A percentile compares a stretch with the other conserved stretches of the same genome.
Evolutionary conservation across 2,888 invertebrate genomes (phyloP).

Genomic region (Amblyjoppa fuscipennis): DNA sequence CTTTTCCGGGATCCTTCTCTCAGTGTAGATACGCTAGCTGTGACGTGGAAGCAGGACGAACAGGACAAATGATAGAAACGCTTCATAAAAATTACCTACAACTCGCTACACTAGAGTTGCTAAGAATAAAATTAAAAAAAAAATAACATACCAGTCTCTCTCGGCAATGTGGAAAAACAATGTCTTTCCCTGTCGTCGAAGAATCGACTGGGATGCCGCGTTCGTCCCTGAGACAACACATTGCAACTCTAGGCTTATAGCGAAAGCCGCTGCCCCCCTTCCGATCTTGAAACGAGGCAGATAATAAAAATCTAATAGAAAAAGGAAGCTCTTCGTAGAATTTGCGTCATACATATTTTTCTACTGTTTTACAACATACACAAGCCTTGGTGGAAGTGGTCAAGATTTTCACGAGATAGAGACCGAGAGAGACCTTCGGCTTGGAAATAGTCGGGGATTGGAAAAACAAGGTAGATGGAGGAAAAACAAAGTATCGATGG

Average conservation of each 20-base stretch:
- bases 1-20: no score
- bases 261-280: conserved; percentile 38
- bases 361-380: conserved; percentile 24
- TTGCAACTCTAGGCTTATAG: conserved; percentile 41
- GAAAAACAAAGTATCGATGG: conserved; percentile 21
- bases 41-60: background rate
- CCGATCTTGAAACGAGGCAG: background rate
- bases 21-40: background rate
- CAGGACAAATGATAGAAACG: conserved; percentile 19
- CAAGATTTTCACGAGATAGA: conserved; percentile 21
- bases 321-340: conserved; percentile 29
- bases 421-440: background rate
- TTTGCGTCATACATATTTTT: conserved; percentile 55
- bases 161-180: conserved; percentile 6
- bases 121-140: background rate
- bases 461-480: conserved; percentile 15
- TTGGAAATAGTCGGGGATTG: conserved; percentile 1
- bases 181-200: conserved; percentile 37
- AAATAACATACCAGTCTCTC: conserved; percentile 4
- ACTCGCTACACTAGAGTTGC: conserved; percentile 16
- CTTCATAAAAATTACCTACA: conserved; percentile 5
- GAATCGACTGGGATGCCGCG: conserved; percentile 52
- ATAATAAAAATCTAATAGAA: conserved; percentile 26
- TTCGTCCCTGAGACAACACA: conserved; percentile 62
- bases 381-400: conserved; percentile 22